Evolutionary conservation across 2,797 vertebrate genomes (phyloP), one percentile per base, ranked within the genome.

Genomic region (Yasuhikotakia modesta): DNA sequence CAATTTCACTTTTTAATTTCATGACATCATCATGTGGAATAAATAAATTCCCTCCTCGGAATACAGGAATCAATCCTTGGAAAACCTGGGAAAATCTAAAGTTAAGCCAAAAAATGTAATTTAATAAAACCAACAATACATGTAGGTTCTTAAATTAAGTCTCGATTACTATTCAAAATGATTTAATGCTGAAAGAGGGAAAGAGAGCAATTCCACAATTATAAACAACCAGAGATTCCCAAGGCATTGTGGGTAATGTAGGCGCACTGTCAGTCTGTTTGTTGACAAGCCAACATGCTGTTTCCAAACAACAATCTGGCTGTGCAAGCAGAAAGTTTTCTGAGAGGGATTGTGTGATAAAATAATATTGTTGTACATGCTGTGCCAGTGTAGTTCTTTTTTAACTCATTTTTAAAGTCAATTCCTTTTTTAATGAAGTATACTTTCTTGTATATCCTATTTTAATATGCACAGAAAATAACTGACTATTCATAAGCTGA

Each of bases 221-320:
- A 57, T 4, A 71, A 58, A 67, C 70, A 57, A 70, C 55, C 4
- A 70, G 32, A 64, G 63, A 43, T 65, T 80, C 76, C 53, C 6
- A 61, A 5, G 24, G 63, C 61, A 75, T 64, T 19, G 22, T 68
- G 81, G 78, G 78, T 69, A 79, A 79, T 60, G 61, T 70, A 35
- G 48, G 82, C 58, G 32, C 55, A 32, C 55, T 32, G 22, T 65
- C 61, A 55, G 30, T 55, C 30, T 35, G 79, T 21, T 58, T 21
- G 73, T 55, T 70, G 65, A 66, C 45, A 35, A 52, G 77, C 32
- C 71, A 81, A 81, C 64, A 57, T 35, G 22, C 53, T 53, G 58
- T 65, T 79, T 80, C 70, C 81, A 79, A 65, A 82, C 76, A 64
- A 17, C 43, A 76, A 76, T 27, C 73, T 53, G 63, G 21, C n/a